phyloP scores from a whole-genome alignment of 2,888 invertebrate species.

The Agrenia bidenticulata region DNA sequence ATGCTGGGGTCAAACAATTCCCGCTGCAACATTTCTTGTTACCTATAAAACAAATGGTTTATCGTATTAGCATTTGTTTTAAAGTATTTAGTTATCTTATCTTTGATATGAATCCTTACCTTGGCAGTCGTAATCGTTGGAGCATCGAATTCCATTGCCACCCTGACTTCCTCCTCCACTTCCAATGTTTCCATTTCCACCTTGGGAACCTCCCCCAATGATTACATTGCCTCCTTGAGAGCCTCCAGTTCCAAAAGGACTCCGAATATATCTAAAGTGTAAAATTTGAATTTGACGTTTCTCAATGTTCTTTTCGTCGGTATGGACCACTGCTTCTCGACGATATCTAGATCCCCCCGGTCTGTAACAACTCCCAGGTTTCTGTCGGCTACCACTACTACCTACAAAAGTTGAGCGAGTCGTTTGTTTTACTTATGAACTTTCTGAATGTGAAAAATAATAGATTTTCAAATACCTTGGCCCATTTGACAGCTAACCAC shows the following conservation, averaged over 20 bases:
- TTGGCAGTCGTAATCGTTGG: neutral
- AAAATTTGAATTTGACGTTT: conserved; percentile 6
- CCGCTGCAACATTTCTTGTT: conserved; percentile 17
- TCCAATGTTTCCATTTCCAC: no score
- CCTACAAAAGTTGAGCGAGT: neutral
- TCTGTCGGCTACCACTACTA: neutral
- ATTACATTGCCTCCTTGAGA: no score
- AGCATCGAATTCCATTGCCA: neutral
- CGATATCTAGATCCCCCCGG: neutral
- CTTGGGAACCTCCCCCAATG: no score
- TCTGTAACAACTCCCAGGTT: conserved; percentile 5
- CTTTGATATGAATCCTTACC: neutral
- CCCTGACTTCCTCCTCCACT: neutral
- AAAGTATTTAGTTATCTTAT: neutral
- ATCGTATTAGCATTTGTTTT: neutral
- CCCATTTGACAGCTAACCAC: no score
- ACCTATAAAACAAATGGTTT: neutral
- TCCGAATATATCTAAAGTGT: no score
- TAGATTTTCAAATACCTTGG: no score
- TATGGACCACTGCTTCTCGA: neutral
- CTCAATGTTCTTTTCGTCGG: neutral
- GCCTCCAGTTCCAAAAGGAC: no score
- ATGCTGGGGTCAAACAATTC: conserved; percentile 1
- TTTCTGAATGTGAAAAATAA: no score
- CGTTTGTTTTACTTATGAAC: neutral